phyloP scores from a whole-genome alignment of 2,888 invertebrate species.

The Theodoxus fluviatilis region DNA sequence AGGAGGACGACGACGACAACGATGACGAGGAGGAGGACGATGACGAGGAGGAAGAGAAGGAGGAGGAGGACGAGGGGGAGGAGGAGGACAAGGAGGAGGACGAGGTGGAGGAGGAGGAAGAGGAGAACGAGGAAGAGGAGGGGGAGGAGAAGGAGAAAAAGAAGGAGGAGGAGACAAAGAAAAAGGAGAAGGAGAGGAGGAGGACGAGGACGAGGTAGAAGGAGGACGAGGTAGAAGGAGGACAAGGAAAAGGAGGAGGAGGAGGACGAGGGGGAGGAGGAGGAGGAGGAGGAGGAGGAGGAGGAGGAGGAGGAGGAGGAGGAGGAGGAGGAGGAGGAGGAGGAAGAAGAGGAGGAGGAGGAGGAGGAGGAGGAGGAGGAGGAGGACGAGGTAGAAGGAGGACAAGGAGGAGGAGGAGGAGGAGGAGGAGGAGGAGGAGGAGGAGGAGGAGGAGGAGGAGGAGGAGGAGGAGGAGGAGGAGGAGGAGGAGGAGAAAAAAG shows the following conservation, averaged over 20 bases:
- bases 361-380: neutral
- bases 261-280: neutral
- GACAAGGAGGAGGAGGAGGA: neutral
- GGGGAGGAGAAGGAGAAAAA: neutral
- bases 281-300: neutral
- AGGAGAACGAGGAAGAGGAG: neutral
- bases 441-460: neutral
- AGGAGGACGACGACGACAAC: too few relatives aligned
- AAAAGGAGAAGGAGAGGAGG: neutral
- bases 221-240: neutral
- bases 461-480: neutral
- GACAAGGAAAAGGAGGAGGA: neutral
- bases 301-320: neutral
- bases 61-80: neutral
- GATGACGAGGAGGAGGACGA: too few relatives aligned
- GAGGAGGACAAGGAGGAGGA: constrained; percentile 1
- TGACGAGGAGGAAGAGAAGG: neutral
- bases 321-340: neutral
- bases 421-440: neutral
- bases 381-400: neutral
- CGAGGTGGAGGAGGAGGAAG: neutral
- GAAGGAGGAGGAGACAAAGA: neutral
- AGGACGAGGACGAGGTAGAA: neutral
- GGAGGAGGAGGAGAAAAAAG: neutral
- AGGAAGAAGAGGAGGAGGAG: neutral